Conservation (phyloP, 2,888 invertebrate species). For the Nemoura dubitans region DNA sequence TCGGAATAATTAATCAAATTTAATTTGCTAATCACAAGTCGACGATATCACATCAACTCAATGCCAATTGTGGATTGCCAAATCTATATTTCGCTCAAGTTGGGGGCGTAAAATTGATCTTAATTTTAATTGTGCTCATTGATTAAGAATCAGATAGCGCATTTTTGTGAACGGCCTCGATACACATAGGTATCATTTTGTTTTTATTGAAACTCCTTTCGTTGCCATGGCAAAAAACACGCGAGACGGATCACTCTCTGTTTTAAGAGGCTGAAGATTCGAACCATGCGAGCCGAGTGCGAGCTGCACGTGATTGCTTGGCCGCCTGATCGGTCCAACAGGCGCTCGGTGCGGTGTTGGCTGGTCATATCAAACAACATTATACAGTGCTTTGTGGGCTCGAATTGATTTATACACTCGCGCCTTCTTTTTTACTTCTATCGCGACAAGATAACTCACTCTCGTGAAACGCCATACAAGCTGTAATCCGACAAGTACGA, state of each 20-base stretch:
- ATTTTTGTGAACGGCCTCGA: slow-evolving; percentile 7
- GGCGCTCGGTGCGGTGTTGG: neutral
- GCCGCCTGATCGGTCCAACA: neutral
- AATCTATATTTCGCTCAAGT: neutral
- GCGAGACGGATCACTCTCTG: neutral
- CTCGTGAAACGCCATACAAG: neutral
- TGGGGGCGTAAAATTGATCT: neutral
- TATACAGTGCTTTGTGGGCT: neutral
- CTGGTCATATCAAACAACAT: neutral
- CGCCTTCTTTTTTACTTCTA: neutral
- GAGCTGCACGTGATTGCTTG: neutral
- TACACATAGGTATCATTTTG: neutral
- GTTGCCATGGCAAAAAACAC: neutral
- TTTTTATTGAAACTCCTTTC: neutral
- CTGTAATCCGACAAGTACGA: neutral
- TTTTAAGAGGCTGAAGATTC: neutral
- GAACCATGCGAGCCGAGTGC: neutral
- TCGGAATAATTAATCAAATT: neutral
- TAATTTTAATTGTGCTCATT: neutral
- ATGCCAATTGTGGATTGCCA: neutral
- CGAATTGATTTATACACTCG: neutral
- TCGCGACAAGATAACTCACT: slow-evolving; percentile 4
- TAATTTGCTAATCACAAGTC: neutral
- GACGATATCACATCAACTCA: neutral
- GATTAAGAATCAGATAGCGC: neutral